A percentile compares a stretch with the other conserved stretches of the same genome.
These are phyloP conservation scores for Ameiurus melas DNA, from an alignment of 2,113 vertebrate genomes.

Conservation along the genomic window DNA sequence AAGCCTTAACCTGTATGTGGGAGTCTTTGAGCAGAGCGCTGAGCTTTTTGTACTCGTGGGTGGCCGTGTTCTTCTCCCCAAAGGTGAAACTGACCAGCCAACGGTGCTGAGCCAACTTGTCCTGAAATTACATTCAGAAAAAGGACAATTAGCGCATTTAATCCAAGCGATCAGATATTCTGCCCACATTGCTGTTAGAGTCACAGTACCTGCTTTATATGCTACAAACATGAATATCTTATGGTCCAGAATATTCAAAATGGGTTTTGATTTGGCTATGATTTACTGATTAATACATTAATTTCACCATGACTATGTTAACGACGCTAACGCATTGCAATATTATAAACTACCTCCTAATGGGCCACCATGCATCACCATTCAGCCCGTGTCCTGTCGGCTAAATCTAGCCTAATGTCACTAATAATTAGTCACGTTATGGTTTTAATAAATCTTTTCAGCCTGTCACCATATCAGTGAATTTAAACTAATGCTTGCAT, in stretches of 20 bases:
- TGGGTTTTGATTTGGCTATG: not conserved
- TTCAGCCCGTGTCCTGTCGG: too few species aligned
- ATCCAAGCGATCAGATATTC: not conserved
- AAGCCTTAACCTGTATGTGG: conserved; percentile 83
- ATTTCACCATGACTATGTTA: not conserved
- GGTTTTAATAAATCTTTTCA: too few species aligned
- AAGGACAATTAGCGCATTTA: not conserved
- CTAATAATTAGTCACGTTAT: too few species aligned
- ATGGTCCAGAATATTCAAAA: not conserved
- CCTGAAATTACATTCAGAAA: conserved; percentile 63
- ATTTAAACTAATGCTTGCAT: too few species aligned
- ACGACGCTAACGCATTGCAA: too few species aligned
- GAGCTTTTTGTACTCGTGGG: conserved; percentile 90
- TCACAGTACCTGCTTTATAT: not conserved
- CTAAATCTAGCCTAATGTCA: too few species aligned
- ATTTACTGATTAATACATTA: not conserved
- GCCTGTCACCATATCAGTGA: too few species aligned
- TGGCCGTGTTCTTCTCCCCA: conserved; percentile 69
- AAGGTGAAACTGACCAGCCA: conserved; percentile 94
- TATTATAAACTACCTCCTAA: too few species aligned
- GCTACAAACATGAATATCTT: not conserved
- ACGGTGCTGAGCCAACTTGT: conserved; percentile 84
- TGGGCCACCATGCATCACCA: too few species aligned
- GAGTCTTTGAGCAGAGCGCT: conserved; percentile 82
- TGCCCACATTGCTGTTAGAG: not conserved